Base-by-base conservation (phyloP, 2,888 invertebrate species). In the Napeogenes inachia region DNA sequence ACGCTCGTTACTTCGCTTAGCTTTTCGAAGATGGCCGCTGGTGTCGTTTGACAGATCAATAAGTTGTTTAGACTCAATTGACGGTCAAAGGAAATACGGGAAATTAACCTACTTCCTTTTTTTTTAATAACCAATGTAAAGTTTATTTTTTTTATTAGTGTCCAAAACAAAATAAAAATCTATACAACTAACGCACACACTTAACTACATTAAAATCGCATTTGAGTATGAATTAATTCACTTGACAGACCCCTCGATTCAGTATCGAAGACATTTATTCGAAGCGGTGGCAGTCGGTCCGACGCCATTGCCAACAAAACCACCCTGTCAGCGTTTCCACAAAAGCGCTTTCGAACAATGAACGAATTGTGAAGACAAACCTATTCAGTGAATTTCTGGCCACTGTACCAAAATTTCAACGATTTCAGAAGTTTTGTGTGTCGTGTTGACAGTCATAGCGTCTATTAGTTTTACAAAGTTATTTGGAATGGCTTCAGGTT, bases 31-130 rank as follows among this genome's bases (percentile, higher is more conserved):
- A 70, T 70, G 68, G 69, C 68, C 66, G 66, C 66, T 59, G 42
- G 66, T 67, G 62, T 57, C 66, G 68, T 67, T 60, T 68, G 64
- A 64, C 65, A 71, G 66, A 71, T 70, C 72, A 63, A 71, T 71
- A 69, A 53, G 57, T 63, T 61, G 54, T 53, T 33, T 61, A 30
- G 30, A 50, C 50, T 21, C 30, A 50, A 50, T 30, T 6, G 50
- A 50, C 50, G 50, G 21, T 50, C 21, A 30, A n/a, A 30, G 50
- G 12, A 30, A 30, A 12, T 6, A 21, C 47, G 47, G 21, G 4
- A 13, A 47, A 13, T 47, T 50, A 30, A 30, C 8, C 30, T 10
- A 2, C 50, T 30, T 30, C 5, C 50, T 30, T 10, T 30, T 6
- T 10, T 42, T 21, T 21, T 21, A 21, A 21, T 21, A 21, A 21